Evolutionary conservation across 1,140 invertebrate species (phyloP).

Genomic region (Procambarus clarkii): DNA sequence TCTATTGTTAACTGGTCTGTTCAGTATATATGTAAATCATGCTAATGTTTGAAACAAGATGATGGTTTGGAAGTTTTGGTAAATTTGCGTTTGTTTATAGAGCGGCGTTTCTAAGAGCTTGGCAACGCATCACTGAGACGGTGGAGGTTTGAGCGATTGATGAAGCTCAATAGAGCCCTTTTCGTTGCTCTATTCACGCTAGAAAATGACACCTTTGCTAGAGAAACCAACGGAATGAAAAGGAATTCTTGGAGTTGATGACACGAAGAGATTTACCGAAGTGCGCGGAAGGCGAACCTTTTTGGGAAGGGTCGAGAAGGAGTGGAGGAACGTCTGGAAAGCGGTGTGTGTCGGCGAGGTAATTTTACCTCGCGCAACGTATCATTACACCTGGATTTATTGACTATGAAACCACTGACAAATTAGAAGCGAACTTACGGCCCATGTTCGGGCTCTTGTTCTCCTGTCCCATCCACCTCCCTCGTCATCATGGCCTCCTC

Average conservation of each 20-base stretch:
- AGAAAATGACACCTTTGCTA: too few species aligned
- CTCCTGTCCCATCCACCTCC: neutral
- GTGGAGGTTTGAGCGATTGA: too few species aligned
- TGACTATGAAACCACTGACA: slow-evolving; percentile 69
- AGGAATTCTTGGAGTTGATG: too few species aligned
- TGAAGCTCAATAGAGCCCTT: too few species aligned
- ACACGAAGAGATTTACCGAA: too few species aligned
- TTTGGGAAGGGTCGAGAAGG: neutral
- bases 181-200: too few species aligned
- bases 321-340: neutral
- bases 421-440: slow-evolving; percentile 65
- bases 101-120: neutral
- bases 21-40: slow-evolving; percentile 67
- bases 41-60: slow-evolving; percentile 54
- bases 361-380: slow-evolving; percentile 55
- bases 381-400: slow-evolving; percentile 67
- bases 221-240: too few species aligned
- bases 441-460: slow-evolving; percentile 5
- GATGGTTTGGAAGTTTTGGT: slow-evolving; percentile 56
- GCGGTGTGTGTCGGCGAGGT: slow-evolving; percentile 59
- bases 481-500: slow-evolving; percentile 2
- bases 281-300: neutral
- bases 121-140: too few species aligned
- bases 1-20: slow-evolving; percentile 63
- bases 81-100: slow-evolving; percentile 50